Conservation (phyloP, 2,888 invertebrate species). For the Scaptomyza polygonia region DNA sequence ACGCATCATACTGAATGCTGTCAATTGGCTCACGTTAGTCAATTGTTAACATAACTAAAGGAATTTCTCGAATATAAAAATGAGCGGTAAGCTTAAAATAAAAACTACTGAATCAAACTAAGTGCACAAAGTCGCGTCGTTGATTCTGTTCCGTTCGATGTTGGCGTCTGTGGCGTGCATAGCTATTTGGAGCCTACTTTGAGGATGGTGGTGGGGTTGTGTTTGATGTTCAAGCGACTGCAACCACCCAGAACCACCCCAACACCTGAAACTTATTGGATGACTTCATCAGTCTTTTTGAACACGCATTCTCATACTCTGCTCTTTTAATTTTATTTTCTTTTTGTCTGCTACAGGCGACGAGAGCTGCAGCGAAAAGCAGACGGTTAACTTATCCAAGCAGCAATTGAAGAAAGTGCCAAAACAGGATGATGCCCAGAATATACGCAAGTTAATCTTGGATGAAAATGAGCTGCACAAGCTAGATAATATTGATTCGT, state of each 20-base stretch:
- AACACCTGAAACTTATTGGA: conserved; percentile 44
- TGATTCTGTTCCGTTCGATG: not conserved
- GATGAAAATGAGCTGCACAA: conserved; percentile 95
- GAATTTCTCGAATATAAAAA: conserved; percentile 46
- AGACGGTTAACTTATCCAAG: conserved; percentile 90
- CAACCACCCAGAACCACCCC: conserved; percentile 31
- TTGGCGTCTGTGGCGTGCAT: conserved; percentile 41
- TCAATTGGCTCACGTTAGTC: conserved; percentile 37
- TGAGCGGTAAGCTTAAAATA: conserved; percentile 61
- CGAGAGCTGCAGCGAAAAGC: conserved; percentile 78
- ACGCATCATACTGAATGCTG: conserved; percentile 44
- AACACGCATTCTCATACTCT: conserved; percentile 4
- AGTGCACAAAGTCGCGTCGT: not conserved
- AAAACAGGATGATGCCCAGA: conserved; percentile 88
- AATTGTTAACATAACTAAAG: conserved; percentile 24
- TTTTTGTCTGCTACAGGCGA: conserved; percentile 71
- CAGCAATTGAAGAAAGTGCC: conserved; percentile 93
- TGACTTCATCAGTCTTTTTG: conserved; percentile 68
- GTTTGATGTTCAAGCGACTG: conserved; percentile 3
- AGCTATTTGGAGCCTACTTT: conserved; percentile 70
- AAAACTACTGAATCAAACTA: too few relatives aligned
- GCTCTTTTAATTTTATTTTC: not conserved
- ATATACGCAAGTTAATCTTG: conserved; percentile 89
- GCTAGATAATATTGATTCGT: conserved; percentile 94
- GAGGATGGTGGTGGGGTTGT: conserved; percentile 30